These are phyloP conservation scores for Acyrthosiphon pisum DNA, from an alignment of 1,140 invertebrate genomes.

Conservation along the genomic window DNA sequence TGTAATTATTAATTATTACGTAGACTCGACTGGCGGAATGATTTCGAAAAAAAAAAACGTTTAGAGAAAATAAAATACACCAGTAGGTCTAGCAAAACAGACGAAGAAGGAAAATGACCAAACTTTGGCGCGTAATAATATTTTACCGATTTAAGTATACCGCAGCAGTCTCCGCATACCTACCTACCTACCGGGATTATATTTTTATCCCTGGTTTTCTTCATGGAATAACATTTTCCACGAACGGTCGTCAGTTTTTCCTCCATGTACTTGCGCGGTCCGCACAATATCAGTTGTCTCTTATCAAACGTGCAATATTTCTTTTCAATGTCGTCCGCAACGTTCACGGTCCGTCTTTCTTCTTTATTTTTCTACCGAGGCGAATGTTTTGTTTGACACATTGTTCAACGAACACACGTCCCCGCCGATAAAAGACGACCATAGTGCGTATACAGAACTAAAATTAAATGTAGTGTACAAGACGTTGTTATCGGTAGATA, in stretches of 20 bases:
- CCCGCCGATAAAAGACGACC: not conserved
- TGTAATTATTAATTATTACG: not conserved
- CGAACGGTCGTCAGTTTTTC: not conserved
- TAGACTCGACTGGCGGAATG: not conserved
- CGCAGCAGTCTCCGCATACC: no score
- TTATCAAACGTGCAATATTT: slow-evolving; percentile 38
- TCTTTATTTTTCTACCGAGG: not conserved
- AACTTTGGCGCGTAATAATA: not conserved
- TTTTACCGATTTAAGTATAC: not conserved
- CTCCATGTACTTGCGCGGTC: not conserved
- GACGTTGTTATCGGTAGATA: not conserved
- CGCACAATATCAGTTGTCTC: slow-evolving; percentile 3
- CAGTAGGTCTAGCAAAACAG: not conserved
- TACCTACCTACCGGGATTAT: not conserved
- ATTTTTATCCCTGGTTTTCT: not conserved
- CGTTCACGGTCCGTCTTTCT: not conserved
- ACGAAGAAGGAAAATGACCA: not conserved
- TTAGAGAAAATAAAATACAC: not conserved
- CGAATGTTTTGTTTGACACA: not conserved
- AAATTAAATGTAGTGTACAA: slow-evolving; percentile 25
- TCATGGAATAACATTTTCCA: not conserved
- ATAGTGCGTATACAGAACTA: not conserved
- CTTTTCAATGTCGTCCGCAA: slow-evolving; percentile 43
- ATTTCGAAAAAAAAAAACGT: not conserved
- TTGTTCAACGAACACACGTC: not conserved